Conservation (phyloP, 2,797 vertebrate genomes). For the Podarcis siculus region DNA sequence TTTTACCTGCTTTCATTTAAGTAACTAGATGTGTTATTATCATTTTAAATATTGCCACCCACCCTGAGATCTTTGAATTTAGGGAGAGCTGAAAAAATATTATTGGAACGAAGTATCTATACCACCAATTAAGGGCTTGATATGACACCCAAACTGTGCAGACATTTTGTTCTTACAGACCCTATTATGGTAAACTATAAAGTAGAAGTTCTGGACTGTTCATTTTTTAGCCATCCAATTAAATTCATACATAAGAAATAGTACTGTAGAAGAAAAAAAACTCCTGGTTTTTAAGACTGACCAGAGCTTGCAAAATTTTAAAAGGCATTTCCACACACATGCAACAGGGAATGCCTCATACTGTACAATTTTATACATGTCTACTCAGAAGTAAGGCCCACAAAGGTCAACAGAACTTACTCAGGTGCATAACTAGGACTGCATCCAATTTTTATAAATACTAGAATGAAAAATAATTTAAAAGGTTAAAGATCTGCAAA, state of each 20-base stretch:
- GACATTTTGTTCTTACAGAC: not conserved
- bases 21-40: no score
- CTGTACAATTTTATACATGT: no score
- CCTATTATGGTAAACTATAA: not conserved
- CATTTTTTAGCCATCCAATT: not conserved
- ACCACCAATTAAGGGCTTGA: not conserved
- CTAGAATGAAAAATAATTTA: no score
- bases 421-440: no score
- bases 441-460: no score
- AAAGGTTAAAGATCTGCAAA: no score
- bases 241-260: not conserved
- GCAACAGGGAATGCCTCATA: no score
- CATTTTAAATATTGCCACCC: not conserved
- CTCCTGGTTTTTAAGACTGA: not conserved
- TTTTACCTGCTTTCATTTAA: no score
- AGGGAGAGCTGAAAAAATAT: not conserved
- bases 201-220: not conserved
- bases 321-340: no score
- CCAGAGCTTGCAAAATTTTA: no score
- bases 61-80: not conserved
- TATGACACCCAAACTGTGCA: not conserved
- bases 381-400: no score
- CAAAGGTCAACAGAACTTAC: no score
- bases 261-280: not conserved
- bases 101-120: not conserved